Evolutionary conservation across 2,797 vertebrate genomes (phyloP), one percentile per base, ranked within the genome.

Genomic region (Myotis myotis): DNA sequence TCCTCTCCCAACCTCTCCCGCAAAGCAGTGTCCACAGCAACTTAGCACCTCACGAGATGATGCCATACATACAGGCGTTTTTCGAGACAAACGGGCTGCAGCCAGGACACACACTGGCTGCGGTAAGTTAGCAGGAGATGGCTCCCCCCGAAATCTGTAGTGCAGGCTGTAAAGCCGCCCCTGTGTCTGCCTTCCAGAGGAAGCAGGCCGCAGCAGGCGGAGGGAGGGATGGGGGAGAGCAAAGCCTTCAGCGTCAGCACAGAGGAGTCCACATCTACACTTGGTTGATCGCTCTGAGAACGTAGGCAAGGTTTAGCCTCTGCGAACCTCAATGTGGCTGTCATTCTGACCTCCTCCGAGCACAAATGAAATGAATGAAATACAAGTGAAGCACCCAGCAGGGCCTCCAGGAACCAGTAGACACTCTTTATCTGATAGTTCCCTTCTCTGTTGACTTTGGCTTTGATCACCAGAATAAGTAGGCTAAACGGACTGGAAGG

Each of bases 121-220:
- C 66, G 70, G 71, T 20, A n/a, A 76, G 55, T 64, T 64, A 93
- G 44, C 57, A 38, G 74, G 60, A 93, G 53, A 30, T 55, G 23
- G 30, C 60, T 79, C 8, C 20, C 20, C 30, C 75, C 70, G 3
- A 16, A 36, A 38, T 94, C 87, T 90, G 41, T 33, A 70, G 80
- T 62, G 33, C 44, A 44, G 36, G 60, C 80, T 44, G 68, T 38
- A 57, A 76, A 57, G 84, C 55, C 47, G 49, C 60, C 38, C 41
- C 15, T 88, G 80, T 47, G 70, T 94, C 91, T 80, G 64, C 70
- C 70, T 53, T 80, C 75, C 66, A 60, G 71, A 86, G 57, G 75
- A 53, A 41, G 71, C 68, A 60, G 72, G 75, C 20, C 6, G 30
- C 6, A 17, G n/a, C 41, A 89, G 68, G 25, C 12, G 83, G 78